Conservation (phyloP, 2,113 vertebrate genomes). For the Archilochus colubris region DNA sequence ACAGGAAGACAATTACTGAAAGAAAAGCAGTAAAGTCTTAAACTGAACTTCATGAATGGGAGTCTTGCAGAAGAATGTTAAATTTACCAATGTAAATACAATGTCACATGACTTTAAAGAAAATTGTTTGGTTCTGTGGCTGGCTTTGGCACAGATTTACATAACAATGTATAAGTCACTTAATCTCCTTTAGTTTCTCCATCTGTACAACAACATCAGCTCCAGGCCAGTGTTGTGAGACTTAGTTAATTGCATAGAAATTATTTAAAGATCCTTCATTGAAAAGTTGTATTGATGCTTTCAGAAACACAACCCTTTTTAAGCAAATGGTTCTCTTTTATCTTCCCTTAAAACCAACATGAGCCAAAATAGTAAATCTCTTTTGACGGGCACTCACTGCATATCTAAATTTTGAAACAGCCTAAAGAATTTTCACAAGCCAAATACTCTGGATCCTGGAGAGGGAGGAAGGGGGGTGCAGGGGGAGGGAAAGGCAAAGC, state of each 20-base stretch:
- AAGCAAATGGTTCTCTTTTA: neutral
- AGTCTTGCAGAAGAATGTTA: neutral
- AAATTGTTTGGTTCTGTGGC: constrained; percentile 14
- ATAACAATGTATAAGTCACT: constrained; percentile 32
- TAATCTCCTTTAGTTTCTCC: constrained; percentile 49
- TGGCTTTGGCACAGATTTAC: constrained; percentile 29
- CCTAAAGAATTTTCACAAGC: neutral
- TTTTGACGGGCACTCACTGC: neutral
- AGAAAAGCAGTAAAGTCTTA: neutral
- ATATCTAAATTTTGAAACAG: neutral
- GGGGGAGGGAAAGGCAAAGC: neutral
- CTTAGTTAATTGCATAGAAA: constrained; percentile 38
- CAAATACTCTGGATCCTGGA: neutral
- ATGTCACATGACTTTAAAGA: constrained; percentile 8
- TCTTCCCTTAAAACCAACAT: neutral
- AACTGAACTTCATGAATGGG: neutral
- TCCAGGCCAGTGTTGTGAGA: constrained; percentile 1
- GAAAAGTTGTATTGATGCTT: neutral
- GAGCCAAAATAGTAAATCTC: neutral
- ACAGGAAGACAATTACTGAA: neutral
- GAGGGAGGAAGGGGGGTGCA: neutral
- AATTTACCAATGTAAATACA: constrained; percentile 31
- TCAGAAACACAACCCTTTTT: neutral
- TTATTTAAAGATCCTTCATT: constrained; percentile 15
- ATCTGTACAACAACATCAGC: neutral